phyloP scores from a whole-genome alignment of 1,140 invertebrate genomes.

The Brachionus manjavacas region DNA sequence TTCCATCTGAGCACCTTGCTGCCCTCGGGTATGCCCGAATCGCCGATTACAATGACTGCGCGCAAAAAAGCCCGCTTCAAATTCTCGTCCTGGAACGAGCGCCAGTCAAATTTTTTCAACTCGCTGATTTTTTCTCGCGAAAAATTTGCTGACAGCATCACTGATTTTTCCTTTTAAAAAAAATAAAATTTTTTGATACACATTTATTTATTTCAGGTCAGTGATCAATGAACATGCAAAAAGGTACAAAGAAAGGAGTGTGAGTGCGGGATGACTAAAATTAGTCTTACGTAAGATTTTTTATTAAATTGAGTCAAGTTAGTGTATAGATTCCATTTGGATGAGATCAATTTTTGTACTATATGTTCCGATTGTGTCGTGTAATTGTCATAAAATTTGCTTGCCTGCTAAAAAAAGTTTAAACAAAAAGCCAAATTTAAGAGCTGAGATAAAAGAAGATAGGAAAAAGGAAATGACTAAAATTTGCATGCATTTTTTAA shows the following conservation, averaged over 20 bases:
- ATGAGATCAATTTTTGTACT: constrained; percentile 15
- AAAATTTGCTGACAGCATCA: constrained; percentile 28
- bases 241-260: neutral
- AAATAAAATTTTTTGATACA: neutral
- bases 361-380: neutral
- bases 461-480: neutral
- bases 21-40: constrained; percentile 1
- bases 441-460: neutral
- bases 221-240: neutral
- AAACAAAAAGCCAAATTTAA: neutral
- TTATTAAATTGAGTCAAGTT: constrained; percentile 36
- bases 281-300: constrained; percentile 28
- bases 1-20: constrained; percentile 19
- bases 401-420: neutral
- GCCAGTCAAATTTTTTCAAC: constrained; percentile 18
- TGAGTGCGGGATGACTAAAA: neutral
- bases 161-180: constrained; percentile 5
- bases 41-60: neutral
- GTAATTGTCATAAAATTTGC: neutral
- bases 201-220: neutral
- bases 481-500: neutral
- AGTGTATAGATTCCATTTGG: constrained; percentile 35
- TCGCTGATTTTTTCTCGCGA: constrained; percentile 3
- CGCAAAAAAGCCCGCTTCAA: constrained; percentile 18
- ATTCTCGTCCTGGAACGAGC: constrained; percentile 14